Conservation (phyloP, 1,140 invertebrate genomes). For the Protaetia brevitarsis region DNA sequence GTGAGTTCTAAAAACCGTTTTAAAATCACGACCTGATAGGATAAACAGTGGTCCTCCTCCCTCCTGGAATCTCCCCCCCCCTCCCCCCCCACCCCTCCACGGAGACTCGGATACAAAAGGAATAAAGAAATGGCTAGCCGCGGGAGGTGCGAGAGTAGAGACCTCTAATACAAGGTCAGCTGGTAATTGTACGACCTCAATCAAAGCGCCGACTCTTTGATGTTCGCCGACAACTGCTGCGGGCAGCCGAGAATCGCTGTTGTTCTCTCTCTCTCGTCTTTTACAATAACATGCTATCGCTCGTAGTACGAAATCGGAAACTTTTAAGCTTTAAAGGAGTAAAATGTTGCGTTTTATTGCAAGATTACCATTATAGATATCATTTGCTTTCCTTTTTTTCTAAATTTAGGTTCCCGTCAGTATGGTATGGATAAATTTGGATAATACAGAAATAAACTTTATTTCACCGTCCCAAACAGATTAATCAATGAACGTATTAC, state of each 20-base stretch:
- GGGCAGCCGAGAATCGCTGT: constrained; percentile 12
- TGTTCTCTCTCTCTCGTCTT: neutral
- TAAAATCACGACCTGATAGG: neutral
- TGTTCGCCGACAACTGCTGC: constrained; percentile 8
- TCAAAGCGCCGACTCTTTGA: constrained; percentile 26
- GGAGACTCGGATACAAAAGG: constrained; percentile 1
- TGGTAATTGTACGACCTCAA: constrained; percentile 29
- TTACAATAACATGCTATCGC: constrained; percentile 9
- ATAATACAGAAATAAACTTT: no score
- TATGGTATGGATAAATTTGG: no score
- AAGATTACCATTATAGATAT: no score
- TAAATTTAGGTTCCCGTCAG: no score
- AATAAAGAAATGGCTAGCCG: constrained; percentile 27
- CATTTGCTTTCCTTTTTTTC: no score
- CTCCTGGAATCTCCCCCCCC: no score
- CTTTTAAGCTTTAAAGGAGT: neutral
- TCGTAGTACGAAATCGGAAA: neutral
- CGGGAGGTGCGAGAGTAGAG: constrained; percentile 27
- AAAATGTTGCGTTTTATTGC: constrained; percentile 9
- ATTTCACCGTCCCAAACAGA: no score
- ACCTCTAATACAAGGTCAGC: constrained; percentile 26
- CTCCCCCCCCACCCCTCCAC: no score
- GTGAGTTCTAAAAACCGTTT: neutral
- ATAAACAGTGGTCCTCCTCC: constrained; percentile 3
- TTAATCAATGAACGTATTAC: no score